phyloP scores from a whole-genome alignment of 2,797 vertebrate species.

The Schizopygopsis pylzovi region DNA sequence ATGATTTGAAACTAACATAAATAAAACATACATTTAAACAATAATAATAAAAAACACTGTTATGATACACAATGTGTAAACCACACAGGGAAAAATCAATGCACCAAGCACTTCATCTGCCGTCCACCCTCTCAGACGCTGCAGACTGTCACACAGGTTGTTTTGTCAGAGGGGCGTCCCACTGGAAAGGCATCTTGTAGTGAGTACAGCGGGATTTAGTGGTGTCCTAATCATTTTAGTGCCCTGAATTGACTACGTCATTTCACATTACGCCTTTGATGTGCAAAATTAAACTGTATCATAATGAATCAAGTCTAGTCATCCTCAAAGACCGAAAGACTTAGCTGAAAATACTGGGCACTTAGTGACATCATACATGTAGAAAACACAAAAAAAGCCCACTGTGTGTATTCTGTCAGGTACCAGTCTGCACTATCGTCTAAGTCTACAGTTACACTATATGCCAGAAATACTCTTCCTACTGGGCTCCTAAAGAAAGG shows the following conservation, averaged over 20 bases:
- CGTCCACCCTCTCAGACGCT: constrained; percentile 13
- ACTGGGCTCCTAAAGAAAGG: constrained; percentile 69
- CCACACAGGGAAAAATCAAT: constrained; percentile 57
- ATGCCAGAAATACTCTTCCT: constrained; percentile 66
- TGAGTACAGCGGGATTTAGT: constrained; percentile 61
- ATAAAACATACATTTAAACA: constrained; percentile 84
- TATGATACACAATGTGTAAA: constrained; percentile 82
- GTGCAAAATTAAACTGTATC: constrained; percentile 74
- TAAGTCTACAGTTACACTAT: constrained; percentile 70
- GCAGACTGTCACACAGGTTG: constrained; percentile 14
- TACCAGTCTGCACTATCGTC: constrained; percentile 76
- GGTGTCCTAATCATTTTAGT: constrained; percentile 41
- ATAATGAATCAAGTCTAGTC: constrained; percentile 61
- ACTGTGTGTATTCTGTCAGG: constrained; percentile 60
- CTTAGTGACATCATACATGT: constrained; percentile 74
- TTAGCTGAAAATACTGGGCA: constrained; percentile 71
- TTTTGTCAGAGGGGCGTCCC: constrained; percentile 49
- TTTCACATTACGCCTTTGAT: constrained; percentile 62
- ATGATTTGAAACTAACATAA: constrained; percentile 84
- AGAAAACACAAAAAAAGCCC: constrained; percentile 57
- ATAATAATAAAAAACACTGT: constrained; percentile 83
- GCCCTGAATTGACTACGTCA: constrained; percentile 57
- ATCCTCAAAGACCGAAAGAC: constrained; percentile 53
- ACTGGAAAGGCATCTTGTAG: constrained; percentile 61
- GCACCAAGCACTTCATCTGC: constrained; percentile 77